Percentiles rank a stretch among this genome's conserved stretches.
Evolutionary conservation across 2,113 vertebrate genomes (phyloP).

Genomic region (Centropus unirufus): DNA sequence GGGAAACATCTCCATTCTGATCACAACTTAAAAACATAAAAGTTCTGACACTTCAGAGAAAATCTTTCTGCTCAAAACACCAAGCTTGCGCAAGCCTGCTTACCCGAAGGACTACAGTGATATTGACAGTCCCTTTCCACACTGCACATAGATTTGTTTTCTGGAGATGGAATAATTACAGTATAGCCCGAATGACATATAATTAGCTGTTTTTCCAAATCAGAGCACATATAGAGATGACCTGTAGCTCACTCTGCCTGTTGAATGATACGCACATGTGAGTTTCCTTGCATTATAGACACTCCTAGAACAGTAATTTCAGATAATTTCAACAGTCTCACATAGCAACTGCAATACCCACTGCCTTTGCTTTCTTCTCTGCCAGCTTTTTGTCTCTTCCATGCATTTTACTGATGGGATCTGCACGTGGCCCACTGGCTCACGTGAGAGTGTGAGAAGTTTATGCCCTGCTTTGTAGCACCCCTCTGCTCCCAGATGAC

Average conservation of each 20-base stretch:
- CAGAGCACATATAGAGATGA: not conserved
- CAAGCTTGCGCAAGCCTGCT: not conserved
- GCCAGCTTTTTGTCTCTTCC: not conserved
- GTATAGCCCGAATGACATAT: not conserved
- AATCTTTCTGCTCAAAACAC: not conserved
- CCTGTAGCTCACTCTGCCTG: not conserved
- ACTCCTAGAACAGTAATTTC: not conserved
- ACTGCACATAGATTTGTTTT: not conserved
- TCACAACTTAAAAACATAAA: not conserved
- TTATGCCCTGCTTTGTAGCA: not conserved
- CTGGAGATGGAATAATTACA: not conserved
- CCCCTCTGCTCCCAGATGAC: not conserved
- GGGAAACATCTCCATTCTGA: not conserved
- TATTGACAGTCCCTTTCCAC: not conserved
- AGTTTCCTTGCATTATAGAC: not conserved
- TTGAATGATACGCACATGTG: not conserved
- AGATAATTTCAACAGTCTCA: not conserved
- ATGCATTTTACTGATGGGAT: not conserved
- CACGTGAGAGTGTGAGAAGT: fast-evolving
- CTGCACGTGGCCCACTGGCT: not conserved
- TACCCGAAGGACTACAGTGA: not conserved
- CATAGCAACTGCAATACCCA: not conserved
- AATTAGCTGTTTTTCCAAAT: not conserved
- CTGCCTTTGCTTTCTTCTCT: not conserved
- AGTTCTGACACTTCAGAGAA: not conserved